Base-by-base conservation (phyloP, 2,113 vertebrate species). In the Ramphastos sulfuratus region DNA sequence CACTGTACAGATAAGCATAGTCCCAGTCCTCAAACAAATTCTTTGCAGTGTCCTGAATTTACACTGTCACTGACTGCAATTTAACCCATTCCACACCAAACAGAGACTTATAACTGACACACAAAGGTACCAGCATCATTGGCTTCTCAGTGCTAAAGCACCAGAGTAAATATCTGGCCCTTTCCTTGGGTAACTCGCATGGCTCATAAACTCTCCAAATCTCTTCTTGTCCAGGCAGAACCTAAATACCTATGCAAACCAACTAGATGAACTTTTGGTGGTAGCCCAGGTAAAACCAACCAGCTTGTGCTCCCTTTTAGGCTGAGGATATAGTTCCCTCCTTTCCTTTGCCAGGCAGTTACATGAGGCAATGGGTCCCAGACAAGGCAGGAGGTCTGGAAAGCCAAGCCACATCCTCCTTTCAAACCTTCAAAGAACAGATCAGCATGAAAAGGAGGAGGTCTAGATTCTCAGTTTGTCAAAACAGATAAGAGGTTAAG, bases 401-500 rank as follows among this genome's bases (percentile, higher is more conserved):
- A 20, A 93, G 61, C 64, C 33, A n/a, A 75, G 39, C n/a, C 56
- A 55, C 59, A 35, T 52, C 54, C 78, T 82, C 46, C 25, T 1
- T 8, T 37, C 6, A 1, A 35, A 44, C 12, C 71, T 58, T 75
- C 59, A 19, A 58, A 61, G 28, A 77, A 23, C 71, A 85, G 31
- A 75, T 85, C 76, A 52, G 54, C 69, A 44, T n/a, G 82, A 3
- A 1, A 75, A 74, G 91, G 74, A 86, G 59, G 39, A 72, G 72
- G 23, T n/a, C 67, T 55, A 42, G 59, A 89, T 28, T 25, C 52
- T 86, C 4, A 0, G 2, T 52, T 82, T 89, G 20, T 87, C 87
- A 80, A 87, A 91, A 67, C 33, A 77, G 78, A 92, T 77, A 77
- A 92, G 85, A 89, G 42, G 82, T 86, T 79, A 85, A 83, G 64